Evolutionary conservation across 2,797 vertebrate species (phyloP).

Genomic region (Harpagifer antarcticus): DNA sequence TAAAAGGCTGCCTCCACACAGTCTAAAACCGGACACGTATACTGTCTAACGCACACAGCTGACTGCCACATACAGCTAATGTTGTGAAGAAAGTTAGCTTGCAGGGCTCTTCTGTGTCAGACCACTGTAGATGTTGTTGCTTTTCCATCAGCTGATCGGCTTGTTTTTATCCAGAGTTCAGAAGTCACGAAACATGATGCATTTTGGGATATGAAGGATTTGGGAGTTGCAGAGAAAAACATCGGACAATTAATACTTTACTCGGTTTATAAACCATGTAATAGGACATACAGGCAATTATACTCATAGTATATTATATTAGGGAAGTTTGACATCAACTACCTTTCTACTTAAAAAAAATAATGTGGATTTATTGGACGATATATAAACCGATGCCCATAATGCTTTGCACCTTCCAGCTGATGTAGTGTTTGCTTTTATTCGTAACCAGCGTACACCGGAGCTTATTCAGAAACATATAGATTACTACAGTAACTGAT

Average conservation of each 20-base stretch:
- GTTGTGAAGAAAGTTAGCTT: constrained; percentile 32
- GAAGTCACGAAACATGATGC: constrained; percentile 60
- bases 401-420: constrained; percentile 62
- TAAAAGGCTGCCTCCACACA: constrained; percentile 46
- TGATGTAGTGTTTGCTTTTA: background rate
- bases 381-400: constrained; percentile 50
- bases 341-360: background rate
- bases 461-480: fast-evolving
- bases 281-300: background rate
- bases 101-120: constrained; percentile 54
- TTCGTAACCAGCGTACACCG: background rate
- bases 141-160: constrained; percentile 87
- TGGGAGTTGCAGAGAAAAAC: fast-evolving
- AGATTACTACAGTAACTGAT: background rate
- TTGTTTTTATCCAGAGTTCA: constrained; percentile 86
- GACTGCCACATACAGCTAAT: constrained; percentile 32
- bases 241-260: background rate
- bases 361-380: background rate
- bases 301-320: fast-evolving
- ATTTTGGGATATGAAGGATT: constrained; percentile 74
- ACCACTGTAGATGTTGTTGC: constrained; percentile 77
- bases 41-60: background rate
- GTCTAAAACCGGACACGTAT: constrained; percentile 32
- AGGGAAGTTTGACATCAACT: background rate
- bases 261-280: background rate